Evolutionary conservation across 2,797 vertebrate species (phyloP).

Genomic region (Enteromius mattozi): DNA sequence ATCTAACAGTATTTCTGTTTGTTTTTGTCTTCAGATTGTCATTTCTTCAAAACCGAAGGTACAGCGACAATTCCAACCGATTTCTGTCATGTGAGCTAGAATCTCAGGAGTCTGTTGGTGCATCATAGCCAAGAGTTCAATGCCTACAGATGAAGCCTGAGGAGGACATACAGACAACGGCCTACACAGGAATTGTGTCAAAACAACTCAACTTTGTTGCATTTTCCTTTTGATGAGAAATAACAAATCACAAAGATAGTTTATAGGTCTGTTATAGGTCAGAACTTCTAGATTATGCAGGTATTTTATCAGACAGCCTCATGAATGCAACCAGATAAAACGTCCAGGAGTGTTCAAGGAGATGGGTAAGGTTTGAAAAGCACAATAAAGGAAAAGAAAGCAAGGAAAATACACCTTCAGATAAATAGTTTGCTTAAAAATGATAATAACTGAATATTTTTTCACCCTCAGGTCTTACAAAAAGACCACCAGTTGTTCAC

Average conservation of each 20-base stretch:
- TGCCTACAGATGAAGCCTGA: slow-evolving; percentile 33
- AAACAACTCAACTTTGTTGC: neutral
- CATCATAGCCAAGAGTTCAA: slow-evolving; percentile 65
- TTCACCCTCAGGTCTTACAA: neutral
- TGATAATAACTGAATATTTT: neutral
- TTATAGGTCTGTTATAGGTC: neutral
- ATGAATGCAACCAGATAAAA: neutral
- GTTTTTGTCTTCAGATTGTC: slow-evolving; percentile 72
- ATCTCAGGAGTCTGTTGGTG: slow-evolving; percentile 77
- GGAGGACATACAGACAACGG: slow-evolving; percentile 31
- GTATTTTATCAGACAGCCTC: slow-evolving; percentile 1
- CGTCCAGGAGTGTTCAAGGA: neutral
- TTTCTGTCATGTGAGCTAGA: slow-evolving; percentile 78
- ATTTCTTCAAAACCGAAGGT: slow-evolving; percentile 79
- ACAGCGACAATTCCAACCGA: slow-evolving; percentile 77
- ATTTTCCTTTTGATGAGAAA: neutral
- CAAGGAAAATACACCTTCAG: neutral
- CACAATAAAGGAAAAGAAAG: neutral
- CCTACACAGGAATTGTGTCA: neutral
- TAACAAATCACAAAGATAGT: neutral
- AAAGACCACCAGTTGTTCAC: neutral
- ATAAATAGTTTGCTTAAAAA: neutral
- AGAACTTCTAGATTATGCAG: slow-evolving; percentile 2
- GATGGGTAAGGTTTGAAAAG: neutral
- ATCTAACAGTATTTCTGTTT: neutral